Evolutionary conservation across 1,140 invertebrate genomes (phyloP), one percentile per base, ranked within the genome.

Genomic region (Drosophila sp.): DNA sequence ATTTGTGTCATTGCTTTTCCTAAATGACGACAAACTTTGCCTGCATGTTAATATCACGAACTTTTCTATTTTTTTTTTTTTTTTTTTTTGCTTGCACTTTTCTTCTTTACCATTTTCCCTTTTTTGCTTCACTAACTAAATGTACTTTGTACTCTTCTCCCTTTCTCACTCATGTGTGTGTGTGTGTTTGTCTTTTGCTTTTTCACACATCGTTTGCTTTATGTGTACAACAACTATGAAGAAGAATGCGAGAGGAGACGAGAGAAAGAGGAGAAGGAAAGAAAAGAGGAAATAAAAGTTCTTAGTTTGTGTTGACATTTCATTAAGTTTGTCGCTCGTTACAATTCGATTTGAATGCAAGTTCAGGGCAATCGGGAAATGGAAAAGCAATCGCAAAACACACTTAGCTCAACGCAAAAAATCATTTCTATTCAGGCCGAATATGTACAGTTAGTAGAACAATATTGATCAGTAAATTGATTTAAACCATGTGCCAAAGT

Each of bases 111-210:
- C n/a, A n/a, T 41, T 40, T 55, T 67, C 61, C 64, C 65, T 72
- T 41, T 78, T 67, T 50, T 79, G 55, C 50, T 64, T 70, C 62
- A 67, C 70, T 80, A 57, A 69, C 62, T 64, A 80, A 84, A 77
- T 80, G 72, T 66, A 72, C 70, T 73, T 68, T 50, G 56, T 60
- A 55, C 44, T 40, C 30, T 66, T 65, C 41, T 50, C 41, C 23
- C 41, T 30, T 66, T 73, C 30, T 2, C 4, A 33, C 6, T 17
- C 4, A 1, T 23, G 17, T 44, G 17, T 44, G 41, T 50, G 44
- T 23, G 23, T 27, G 40, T 1, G 40, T 23, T 4, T 44, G n/a
- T 44, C 44, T 50, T 8, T 50, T 58, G 56, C 56, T 35, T 35
- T 58, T 58, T 58, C 56, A 58, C 56, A 58, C 56, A 35, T 58